Evolutionary conservation across 1,140 invertebrate genomes (phyloP), one percentile per base, ranked within the genome.

Genomic region (Drosophila lacertosa): DNA sequence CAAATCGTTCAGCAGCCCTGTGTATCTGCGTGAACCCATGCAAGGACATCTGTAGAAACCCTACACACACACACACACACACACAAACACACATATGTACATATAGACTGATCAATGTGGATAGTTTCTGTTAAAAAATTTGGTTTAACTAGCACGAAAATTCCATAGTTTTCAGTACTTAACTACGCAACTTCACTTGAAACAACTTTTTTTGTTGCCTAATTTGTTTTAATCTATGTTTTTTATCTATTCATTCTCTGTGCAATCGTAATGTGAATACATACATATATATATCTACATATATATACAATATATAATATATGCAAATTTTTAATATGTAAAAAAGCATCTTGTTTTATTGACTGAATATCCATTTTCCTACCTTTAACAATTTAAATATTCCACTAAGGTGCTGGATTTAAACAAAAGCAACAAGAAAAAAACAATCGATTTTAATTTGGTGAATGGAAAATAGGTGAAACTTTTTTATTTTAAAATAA

Each of bases 1-100:
- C 22, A 94, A 95, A 90, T 93, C 93, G 7, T 96, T 96, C 60
- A 92, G 92, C n/a, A 94, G 94, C n/a, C 95, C 95, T 26, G 90
- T 95, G 50, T 91, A 93, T 74, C 91, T 95, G 42, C 71, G 84
- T 10, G 90, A 91, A 57, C 51, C 81, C 24, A 16, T 88, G 37
- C 73, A 76, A 32, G 90, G 90, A 48, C 89, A 91, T 64, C 67
- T 91, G 2, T 91, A 75, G 65, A 62, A 7, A 5, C 18, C 40
- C 29, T 20, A 10, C 20, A 68, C 26, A 63, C n/a, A 40, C 39
- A 53, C 7, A 44, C 15, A 62, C 22, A 7, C 22, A 7, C 22
- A 62, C 26, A 55, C 22, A 35, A 6, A 69, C 7, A 60, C 42
- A 48, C 16, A 64, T 42, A 55, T 48, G 59, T 57, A 64, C 60